Conservation (phyloP, 2,113 vertebrate species). For the Catharus bicknelli region DNA sequence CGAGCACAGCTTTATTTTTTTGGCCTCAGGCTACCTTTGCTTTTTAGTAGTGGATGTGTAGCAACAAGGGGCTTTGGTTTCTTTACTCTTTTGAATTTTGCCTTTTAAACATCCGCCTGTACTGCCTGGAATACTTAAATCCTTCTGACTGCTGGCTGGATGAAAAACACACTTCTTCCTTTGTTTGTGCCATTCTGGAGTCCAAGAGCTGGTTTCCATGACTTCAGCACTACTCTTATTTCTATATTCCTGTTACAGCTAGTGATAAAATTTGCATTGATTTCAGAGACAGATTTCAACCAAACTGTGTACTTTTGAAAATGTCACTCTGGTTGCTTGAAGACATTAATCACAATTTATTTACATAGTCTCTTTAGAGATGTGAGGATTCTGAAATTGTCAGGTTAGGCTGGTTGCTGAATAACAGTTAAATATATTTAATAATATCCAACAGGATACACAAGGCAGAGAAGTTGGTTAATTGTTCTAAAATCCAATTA, state of each 20-base stretch:
- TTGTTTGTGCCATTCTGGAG: not conserved
- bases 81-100: conserved; percentile 29
- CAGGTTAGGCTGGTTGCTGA: not conserved
- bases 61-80: conserved; percentile 23
- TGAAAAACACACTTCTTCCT: conserved; percentile 36
- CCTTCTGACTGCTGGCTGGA: not conserved
- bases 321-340: not conserved
- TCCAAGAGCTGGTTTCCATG: conserved; percentile 47
- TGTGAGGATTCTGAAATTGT: not conserved
- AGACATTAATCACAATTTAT: conserved; percentile 26
- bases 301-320: not conserved
- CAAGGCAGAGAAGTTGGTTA: not conserved
- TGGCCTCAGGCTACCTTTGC: not conserved
- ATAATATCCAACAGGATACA: not conserved
- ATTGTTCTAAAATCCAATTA: not conserved
- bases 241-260: not conserved
- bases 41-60: conserved; percentile 5
- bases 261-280: conserved; percentile 4
- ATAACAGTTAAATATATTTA: not conserved
- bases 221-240: conserved; percentile 25
- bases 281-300: conserved; percentile 7
- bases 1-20: not conserved
- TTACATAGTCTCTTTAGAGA: not conserved
- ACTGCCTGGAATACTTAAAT: conserved; percentile 51
- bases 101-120: conserved; percentile 22